Evolutionary conservation across 2,797 vertebrate species (phyloP).

Genomic region (Falco biarmicus): DNA sequence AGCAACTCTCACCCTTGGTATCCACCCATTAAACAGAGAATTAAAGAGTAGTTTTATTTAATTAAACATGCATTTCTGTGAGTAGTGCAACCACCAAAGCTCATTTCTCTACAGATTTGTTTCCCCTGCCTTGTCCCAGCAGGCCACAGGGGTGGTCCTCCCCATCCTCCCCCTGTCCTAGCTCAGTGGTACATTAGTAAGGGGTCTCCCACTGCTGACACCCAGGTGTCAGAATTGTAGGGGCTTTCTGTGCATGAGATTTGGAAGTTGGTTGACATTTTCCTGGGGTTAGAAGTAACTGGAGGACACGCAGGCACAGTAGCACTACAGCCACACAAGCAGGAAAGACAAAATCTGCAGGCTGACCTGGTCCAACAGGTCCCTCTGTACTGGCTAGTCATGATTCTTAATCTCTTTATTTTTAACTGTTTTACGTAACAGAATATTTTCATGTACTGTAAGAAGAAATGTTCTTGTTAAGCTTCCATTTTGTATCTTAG

Average conservation of each 20-base stretch:
- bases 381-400: not conserved
- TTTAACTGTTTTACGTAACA: not conserved
- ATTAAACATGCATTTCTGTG: not conserved
- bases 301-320: not conserved
- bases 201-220: not conserved
- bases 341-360: not conserved
- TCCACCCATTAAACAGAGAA: not conserved
- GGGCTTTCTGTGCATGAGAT: not conserved
- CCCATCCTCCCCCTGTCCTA: not conserved
- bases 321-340: not conserved
- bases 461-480: not conserved
- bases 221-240: not conserved
- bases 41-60: not conserved
- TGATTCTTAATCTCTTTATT: not conserved
- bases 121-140: not conserved
- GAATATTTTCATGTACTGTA: not conserved
- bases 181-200: fast-evolving
- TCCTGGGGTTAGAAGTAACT: not conserved
- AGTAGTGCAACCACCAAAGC: not conserved
- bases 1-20: not conserved
- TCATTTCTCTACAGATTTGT: not conserved
- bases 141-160: fast-evolving
- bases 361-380: not conserved
- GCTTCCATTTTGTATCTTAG: not conserved
- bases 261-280: not conserved